Conservation (phyloP, 1,140 invertebrate species). For the Archivesica marissinica region DNA sequence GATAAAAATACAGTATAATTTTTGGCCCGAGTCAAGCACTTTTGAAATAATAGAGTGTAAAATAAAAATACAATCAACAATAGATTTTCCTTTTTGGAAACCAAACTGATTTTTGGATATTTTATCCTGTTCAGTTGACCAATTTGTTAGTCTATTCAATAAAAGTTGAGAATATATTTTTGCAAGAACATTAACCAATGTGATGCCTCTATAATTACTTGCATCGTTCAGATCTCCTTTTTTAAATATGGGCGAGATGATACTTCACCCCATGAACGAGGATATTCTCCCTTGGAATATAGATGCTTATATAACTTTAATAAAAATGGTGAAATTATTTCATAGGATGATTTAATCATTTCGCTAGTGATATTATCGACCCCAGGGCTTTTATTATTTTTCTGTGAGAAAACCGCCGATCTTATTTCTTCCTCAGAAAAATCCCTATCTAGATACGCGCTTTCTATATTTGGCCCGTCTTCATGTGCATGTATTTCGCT, state of each 20-base stretch:
- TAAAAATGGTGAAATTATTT: background rate
- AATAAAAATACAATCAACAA: conserved; percentile 5
- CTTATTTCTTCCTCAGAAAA: background rate
- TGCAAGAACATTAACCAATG: background rate
- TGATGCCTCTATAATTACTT: background rate
- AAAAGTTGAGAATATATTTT: conserved; percentile 12
- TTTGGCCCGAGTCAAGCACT: background rate
- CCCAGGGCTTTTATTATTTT: background rate
- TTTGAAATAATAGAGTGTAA: conserved; percentile 15
- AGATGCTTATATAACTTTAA: background rate
- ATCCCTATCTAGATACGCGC: background rate
- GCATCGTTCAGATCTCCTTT: background rate
- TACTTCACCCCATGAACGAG: background rate
- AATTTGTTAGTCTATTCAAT: background rate
- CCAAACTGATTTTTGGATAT: background rate
- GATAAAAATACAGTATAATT: background rate
- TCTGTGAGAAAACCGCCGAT: background rate
- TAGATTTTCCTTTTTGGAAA: background rate
- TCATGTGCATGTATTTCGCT: too few species aligned
- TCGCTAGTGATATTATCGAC: background rate
- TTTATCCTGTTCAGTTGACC: background rate
- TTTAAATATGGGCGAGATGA: conserved; percentile 9
- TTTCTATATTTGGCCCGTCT: background rate
- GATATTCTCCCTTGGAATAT: background rate
- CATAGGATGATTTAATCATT: background rate